These are phyloP conservation scores for Heliconius hortense DNA, from an alignment of 2,888 invertebrate species.

Conservation along the genomic window DNA sequence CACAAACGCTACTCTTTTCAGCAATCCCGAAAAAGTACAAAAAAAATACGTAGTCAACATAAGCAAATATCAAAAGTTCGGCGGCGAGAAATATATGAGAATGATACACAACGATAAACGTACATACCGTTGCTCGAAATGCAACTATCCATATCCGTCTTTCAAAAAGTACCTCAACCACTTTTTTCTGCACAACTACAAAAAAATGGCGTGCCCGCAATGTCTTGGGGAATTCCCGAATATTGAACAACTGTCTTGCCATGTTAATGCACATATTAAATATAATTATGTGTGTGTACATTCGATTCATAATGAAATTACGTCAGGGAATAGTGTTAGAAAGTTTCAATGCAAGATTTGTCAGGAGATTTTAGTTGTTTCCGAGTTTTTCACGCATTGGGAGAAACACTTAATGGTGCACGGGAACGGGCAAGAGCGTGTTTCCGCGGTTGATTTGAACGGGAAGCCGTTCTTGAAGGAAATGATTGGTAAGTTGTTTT, in stretches of 20 bases:
- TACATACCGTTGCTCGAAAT: slow-evolving; percentile 47
- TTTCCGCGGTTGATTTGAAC: slow-evolving; percentile 15
- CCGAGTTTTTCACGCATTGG: slow-evolving; percentile 54
- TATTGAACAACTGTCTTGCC: background rate
- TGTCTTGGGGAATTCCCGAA: slow-evolving; percentile 38
- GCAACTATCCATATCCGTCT: slow-evolving; percentile 25
- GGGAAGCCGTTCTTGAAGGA: slow-evolving; percentile 29
- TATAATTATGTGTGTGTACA: slow-evolving; percentile 40
- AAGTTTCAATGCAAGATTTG: slow-evolving; percentile 50
- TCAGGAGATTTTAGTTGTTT: background rate
- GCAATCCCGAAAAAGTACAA: background rate
- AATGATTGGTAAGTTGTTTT: slow-evolving; percentile 39
- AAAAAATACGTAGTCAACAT: background rate
- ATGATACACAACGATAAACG: background rate
- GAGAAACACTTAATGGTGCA: slow-evolving; percentile 50
- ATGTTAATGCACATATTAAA: slow-evolving; percentile 49
- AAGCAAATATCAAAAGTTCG: background rate
- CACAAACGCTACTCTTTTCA: slow-evolving; percentile 3
- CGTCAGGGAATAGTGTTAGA: background rate
- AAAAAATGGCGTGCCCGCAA: slow-evolving; percentile 44
- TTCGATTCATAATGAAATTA: slow-evolving; percentile 34
- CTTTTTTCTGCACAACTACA: slow-evolving; percentile 47
- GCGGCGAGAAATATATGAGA: background rate
- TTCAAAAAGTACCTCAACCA: slow-evolving; percentile 49
- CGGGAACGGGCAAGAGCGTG: background rate